These are phyloP conservation scores for Samia ricini DNA, from an alignment of 1,140 invertebrate genomes.

Conservation along the genomic window DNA sequence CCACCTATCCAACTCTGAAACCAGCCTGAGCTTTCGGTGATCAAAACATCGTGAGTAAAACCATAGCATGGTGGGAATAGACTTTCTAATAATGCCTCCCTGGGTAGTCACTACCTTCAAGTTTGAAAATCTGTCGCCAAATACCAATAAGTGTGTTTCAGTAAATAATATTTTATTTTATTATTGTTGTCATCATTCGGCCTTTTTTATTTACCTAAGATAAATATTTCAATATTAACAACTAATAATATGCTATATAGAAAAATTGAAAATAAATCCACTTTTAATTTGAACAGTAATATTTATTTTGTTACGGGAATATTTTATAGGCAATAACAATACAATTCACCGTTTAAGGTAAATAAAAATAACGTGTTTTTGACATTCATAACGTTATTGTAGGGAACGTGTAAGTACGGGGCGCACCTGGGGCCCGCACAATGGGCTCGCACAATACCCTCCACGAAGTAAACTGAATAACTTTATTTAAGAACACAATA, in stretches of 20 bases:
- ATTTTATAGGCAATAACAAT: conserved; percentile 41
- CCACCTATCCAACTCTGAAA: too few relatives aligned
- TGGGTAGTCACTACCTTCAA: too few relatives aligned
- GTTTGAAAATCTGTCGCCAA: too few relatives aligned
- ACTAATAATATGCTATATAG: neutral
- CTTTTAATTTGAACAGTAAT: neutral
- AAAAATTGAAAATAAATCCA: neutral
- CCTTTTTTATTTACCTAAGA: neutral
- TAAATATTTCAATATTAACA: neutral
- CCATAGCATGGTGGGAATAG: too few relatives aligned
- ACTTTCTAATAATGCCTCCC: too few relatives aligned
- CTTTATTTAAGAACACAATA: conserved; percentile 71
- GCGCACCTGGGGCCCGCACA: conserved; percentile 56
- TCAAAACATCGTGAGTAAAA: too few relatives aligned
- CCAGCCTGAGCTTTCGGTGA: too few relatives aligned
- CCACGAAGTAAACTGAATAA: conserved; percentile 59
- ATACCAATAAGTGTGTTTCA: too few relatives aligned
- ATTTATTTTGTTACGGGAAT: neutral
- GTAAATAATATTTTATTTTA: too few relatives aligned
- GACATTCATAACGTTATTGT: conserved; percentile 66
- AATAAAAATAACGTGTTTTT: conserved; percentile 61
- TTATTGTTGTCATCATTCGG: too few relatives aligned
- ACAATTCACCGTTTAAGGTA: conserved; percentile 40
- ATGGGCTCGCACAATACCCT: conserved; percentile 53
- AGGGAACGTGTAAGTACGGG: conserved; percentile 45